Percentiles rank a stretch among this genome's conserved stretches.
Evolutionary conservation across 2,797 vertebrate genomes (phyloP).

Genomic region (Clarias pachynema): DNA sequence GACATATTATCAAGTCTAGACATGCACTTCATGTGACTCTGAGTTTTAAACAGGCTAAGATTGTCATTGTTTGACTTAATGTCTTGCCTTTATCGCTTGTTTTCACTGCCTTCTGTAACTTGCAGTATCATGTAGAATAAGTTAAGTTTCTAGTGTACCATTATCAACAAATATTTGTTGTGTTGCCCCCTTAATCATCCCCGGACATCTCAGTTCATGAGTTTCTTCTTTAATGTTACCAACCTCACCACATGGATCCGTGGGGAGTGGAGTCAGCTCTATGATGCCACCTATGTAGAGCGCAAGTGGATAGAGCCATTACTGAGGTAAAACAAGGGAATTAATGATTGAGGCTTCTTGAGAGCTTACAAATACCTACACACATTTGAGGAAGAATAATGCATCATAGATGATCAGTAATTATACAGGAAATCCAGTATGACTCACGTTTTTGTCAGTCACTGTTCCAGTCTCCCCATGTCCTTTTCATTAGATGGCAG

Average conservation of each 20-base stretch:
- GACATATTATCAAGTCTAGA: neutral
- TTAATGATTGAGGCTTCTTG: neutral
- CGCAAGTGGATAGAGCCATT: slow-evolving; percentile 82
- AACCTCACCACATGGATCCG: slow-evolving; percentile 86
- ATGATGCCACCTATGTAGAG: slow-evolving; percentile 79
- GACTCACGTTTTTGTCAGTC: neutral
- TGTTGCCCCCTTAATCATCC: slow-evolving; percentile 41
- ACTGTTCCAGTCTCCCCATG: neutral
- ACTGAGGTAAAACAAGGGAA: slow-evolving; percentile 75
- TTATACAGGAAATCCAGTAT: neutral
- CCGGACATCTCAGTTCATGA: slow-evolving; percentile 80
- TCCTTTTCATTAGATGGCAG: slow-evolving; percentile 79
- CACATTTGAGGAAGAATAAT: neutral
- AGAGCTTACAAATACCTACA: neutral
- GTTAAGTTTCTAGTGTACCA: neutral
- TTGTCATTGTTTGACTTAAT: neutral
- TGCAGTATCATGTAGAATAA: neutral
- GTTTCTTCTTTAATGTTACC: slow-evolving; percentile 84
- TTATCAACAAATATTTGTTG: neutral
- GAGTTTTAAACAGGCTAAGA: neutral
- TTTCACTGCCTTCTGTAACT: neutral
- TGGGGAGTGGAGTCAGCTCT: slow-evolving; percentile 86
- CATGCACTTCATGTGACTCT: neutral
- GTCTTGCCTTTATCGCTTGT: neutral
- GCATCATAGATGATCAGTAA: neutral